Evolutionary conservation across 2,888 invertebrate genomes (phyloP).

Genomic region (Phengaris arion): DNA sequence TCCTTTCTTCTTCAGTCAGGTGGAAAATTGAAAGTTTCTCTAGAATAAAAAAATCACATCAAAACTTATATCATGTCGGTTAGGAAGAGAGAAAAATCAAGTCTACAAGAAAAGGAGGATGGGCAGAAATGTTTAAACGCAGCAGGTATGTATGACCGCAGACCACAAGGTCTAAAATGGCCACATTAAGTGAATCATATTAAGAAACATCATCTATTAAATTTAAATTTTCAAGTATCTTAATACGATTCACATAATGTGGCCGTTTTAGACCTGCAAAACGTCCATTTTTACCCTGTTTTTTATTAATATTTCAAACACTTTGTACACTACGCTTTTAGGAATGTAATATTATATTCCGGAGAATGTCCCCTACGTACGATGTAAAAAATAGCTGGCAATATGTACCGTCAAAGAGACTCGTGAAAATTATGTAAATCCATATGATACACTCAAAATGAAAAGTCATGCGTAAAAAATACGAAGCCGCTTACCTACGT

Average conservation of each 20-base stretch:
- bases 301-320: slow-evolving; percentile 1
- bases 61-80: background rate
- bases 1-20: no score
- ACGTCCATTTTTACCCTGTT: background rate
- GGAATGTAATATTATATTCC: slow-evolving; percentile 5
- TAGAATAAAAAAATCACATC: background rate
- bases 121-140: no score
- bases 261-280: no score
- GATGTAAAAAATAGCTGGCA: slow-evolving; percentile 23
- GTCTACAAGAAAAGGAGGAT: background rate
- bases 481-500: background rate
- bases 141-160: no score
- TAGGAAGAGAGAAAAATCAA: background rate
- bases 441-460: slow-evolving; percentile 22
- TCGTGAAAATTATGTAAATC: slow-evolving; percentile 23
- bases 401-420: slow-evolving; percentile 17
- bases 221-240: no score
- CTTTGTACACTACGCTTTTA: slow-evolving; percentile 15
- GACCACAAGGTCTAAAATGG: no score
- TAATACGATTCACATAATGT: no score
- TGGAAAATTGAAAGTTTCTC: no score
- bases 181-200: no score
- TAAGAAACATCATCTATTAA: no score
- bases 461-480: slow-evolving; percentile 19
- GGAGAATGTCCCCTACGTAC: slow-evolving; percentile 7